phyloP scores from a whole-genome alignment of 2,888 invertebrate genomes.

The Carpatolechia fugitivella region DNA sequence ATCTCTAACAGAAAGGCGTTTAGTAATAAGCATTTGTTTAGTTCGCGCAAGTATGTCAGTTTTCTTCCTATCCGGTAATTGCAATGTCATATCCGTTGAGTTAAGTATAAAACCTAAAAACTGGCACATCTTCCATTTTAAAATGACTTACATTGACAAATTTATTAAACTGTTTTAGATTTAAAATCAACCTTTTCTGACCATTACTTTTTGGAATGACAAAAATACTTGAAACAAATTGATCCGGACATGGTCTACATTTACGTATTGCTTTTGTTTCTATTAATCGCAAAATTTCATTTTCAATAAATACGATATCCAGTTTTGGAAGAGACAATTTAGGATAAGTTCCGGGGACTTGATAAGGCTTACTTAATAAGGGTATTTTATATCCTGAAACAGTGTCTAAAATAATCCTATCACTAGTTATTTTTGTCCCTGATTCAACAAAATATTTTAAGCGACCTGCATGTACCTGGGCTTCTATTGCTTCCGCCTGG shows the following conservation, averaged over 20 bases:
- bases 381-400: not conserved
- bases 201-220: constrained; percentile 15
- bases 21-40: no score
- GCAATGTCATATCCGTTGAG: no score
- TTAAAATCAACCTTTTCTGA: constrained; percentile 15
- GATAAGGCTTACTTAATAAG: not conserved
- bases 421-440: constrained; percentile 8
- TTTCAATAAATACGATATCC: not conserved
- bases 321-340: not conserved
- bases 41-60: no score
- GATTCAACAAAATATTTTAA: not conserved
- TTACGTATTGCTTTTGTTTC: not conserved
- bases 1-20: no score
- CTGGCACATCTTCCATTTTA: not conserved
- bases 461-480: constrained; percentile 1
- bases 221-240: constrained; percentile 17
- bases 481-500: not conserved
- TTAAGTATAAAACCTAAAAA: no score
- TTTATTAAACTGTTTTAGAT: constrained; percentile 12
- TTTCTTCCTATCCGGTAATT: no score
- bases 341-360: not conserved
- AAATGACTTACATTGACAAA: not conserved
- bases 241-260: constrained; percentile 8
- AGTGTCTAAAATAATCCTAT: not conserved
- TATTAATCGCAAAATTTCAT: not conserved